Percentiles rank a stretch among this genome's conserved stretches.
These are phyloP conservation scores for Tenthredo distinguenda DNA, from an alignment of 2,888 invertebrate species.

Conservation along the genomic window DNA sequence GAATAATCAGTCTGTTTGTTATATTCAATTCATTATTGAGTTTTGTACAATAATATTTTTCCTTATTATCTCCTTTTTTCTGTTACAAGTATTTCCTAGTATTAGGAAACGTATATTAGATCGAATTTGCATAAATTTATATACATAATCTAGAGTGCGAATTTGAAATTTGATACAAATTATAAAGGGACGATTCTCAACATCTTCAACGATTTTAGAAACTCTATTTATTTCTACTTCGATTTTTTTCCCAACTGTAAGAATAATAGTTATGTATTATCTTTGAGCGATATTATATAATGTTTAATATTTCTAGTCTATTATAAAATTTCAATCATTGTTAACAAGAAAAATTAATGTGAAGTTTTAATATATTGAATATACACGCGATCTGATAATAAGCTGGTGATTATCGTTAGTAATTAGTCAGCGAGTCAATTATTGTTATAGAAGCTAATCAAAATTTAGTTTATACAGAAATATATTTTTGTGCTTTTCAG, in stretches of 20 bases:
- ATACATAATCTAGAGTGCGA: background rate
- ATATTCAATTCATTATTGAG: slow-evolving; percentile 6
- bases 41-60: background rate
- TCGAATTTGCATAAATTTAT: background rate
- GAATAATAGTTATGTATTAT: background rate
- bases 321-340: background rate
- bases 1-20: slow-evolving; percentile 18
- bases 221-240: background rate
- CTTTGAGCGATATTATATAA: background rate
- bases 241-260: background rate
- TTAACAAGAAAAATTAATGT: background rate
- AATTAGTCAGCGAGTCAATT: background rate
- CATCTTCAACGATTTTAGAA: background rate
- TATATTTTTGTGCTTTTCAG: background rate
- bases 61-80: background rate
- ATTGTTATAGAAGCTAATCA: background rate
- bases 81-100: background rate
- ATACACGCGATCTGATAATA: background rate
- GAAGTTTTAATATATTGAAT: background rate
- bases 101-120: background rate
- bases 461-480: background rate
- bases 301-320: background rate
- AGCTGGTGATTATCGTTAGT: background rate
- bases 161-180: background rate
- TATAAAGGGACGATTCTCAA: background rate